Evolutionary conservation across 2,113 vertebrate species (phyloP).

Genomic region (Edolisoma coerulescens): DNA sequence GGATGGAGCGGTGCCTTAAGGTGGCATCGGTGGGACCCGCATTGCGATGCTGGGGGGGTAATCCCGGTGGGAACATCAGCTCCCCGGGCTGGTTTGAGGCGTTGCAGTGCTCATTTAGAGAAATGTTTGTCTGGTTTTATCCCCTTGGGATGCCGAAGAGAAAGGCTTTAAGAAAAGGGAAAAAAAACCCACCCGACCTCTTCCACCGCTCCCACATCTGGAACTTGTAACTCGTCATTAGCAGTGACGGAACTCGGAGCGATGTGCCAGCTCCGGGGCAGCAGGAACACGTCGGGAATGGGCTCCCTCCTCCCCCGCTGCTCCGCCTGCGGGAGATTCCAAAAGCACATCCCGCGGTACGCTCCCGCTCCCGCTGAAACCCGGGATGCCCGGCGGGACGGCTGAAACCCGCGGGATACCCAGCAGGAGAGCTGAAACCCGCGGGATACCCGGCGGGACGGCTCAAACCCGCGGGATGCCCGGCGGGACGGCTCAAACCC

Average conservation of each 20-base stretch:
- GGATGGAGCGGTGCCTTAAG: fast-evolving
- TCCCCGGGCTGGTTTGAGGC: fast-evolving
- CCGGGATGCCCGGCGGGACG: neutral
- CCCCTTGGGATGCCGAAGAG: neutral
- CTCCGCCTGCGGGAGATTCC: neutral
- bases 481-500: fast-evolving
- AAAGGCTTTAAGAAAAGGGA: neutral
- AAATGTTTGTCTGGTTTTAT: fast-evolving
- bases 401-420: neutral
- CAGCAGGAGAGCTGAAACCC: neutral
- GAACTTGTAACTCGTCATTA: neutral
- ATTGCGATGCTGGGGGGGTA: fast-evolving
- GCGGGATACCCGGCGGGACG: fast-evolving
- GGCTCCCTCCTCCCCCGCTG: neutral
- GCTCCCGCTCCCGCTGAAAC: neutral
- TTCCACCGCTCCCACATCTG: neutral
- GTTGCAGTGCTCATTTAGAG: neutral
- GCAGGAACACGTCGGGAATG: neutral
- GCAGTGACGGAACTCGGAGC: neutral
- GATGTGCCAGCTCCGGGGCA: neutral
- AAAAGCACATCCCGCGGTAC: neutral
- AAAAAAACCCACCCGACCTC: fast-evolving
- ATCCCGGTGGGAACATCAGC: neutral
- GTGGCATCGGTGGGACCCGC: fast-evolving
- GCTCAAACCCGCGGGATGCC: neutral